These are phyloP conservation scores for Autographa gamma DNA, from an alignment of 2,888 invertebrate species.

Conservation along the genomic window DNA sequence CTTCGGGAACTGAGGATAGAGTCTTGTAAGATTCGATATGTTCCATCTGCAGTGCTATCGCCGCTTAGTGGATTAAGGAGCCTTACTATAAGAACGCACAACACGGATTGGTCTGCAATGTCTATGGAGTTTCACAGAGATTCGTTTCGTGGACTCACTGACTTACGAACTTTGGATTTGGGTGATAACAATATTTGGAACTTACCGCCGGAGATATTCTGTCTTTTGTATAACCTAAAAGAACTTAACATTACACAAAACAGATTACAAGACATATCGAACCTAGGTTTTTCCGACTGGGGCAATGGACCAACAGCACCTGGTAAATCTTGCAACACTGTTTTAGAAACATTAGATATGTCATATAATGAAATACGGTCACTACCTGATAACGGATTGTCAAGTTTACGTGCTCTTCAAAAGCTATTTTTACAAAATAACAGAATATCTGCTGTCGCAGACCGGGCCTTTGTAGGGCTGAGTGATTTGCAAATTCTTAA, in stretches of 20 bases:
- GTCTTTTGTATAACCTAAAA: constrained; percentile 91
- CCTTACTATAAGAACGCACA: constrained; percentile 92
- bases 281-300: constrained; percentile 93
- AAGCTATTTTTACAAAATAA: constrained; percentile 93
- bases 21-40: constrained; percentile 93
- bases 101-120: constrained; percentile 94
- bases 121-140: constrained; percentile 93
- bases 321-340: constrained; percentile 91
- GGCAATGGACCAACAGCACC: constrained; percentile 91
- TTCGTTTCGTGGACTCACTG: constrained; percentile 91
- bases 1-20: constrained; percentile 92
- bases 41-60: constrained; percentile 92
- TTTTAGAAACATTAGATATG: constrained; percentile 92
- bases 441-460: constrained; percentile 92
- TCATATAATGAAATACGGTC: constrained; percentile 92
- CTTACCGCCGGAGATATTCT: constrained; percentile 92
- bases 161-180: constrained; percentile 91
- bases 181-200: constrained; percentile 94
- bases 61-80: constrained; percentile 91
- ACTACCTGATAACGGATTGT: constrained; percentile 92
- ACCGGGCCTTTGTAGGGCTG: constrained; percentile 92
- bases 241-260: constrained; percentile 93
- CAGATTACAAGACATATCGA: constrained; percentile 93
- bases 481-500: constrained; percentile 92
- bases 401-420: constrained; percentile 91